phyloP scores from a whole-genome alignment of 1,140 invertebrate genomes.

The Achatina immaculata region DNA sequence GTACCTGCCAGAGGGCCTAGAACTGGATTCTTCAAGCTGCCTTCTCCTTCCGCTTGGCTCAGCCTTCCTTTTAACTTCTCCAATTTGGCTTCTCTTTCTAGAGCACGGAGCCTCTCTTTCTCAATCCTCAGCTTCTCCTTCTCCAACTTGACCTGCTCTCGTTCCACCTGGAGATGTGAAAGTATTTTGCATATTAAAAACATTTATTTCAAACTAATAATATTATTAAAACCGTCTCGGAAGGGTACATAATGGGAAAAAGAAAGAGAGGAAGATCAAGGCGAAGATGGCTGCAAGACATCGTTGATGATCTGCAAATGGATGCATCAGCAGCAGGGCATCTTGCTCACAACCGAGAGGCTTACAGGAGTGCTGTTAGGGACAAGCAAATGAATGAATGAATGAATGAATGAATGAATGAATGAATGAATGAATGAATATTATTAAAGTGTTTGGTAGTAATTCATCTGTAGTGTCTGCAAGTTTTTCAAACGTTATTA shows the following conservation, averaged over 20 bases:
- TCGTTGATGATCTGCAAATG: too few species aligned
- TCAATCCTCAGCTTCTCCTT: conserved; percentile 76
- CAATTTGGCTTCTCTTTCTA: conserved; percentile 74
- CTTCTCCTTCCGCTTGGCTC: conserved; percentile 56
- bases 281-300: too few species aligned
- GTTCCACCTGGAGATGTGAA: conserved; percentile 75
- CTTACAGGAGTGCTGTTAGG: too few species aligned
- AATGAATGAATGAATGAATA: not conserved
- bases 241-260: too few species aligned
- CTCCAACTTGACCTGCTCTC: conserved; percentile 77
- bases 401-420: conserved; percentile 9
- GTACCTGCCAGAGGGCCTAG: conserved; percentile 52
- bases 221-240: too few species aligned
- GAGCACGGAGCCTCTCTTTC: conserved; percentile 63
- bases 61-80: conserved; percentile 71
- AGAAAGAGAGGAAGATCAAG: too few species aligned
- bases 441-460: too few species aligned
- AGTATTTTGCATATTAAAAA: not conserved
- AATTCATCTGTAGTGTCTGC: too few species aligned
- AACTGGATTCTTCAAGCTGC: conserved; percentile 55
- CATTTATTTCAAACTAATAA: not conserved
- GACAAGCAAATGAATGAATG: too few species aligned
- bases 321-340: too few species aligned
- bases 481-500: too few species aligned
- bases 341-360: too few species aligned